Conservation (phyloP, 2,888 invertebrate species). For the Aphodius granarius region DNA sequence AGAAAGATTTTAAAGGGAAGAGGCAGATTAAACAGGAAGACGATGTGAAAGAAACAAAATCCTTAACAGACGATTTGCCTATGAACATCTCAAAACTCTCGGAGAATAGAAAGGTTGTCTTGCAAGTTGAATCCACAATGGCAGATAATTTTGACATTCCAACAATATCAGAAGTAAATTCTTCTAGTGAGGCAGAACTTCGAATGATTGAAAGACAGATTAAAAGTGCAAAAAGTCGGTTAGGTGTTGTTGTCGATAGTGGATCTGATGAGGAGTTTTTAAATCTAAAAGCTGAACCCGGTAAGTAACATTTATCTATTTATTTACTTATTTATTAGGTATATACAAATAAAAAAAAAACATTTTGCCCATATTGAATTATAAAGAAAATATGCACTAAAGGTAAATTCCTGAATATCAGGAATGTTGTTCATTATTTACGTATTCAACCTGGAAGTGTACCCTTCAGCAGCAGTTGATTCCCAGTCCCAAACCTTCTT, state of each 20-base stretch:
- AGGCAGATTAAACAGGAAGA: conserved; percentile 51
- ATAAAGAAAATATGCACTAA: too few species aligned
- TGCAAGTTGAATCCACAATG: conserved; percentile 32
- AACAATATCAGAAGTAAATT: conserved; percentile 53
- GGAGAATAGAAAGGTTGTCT: conserved; percentile 47
- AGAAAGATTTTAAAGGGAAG: conserved; percentile 49
- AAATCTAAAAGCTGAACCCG: conserved; percentile 67
- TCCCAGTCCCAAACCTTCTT: too few species aligned
- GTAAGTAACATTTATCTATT: conserved; percentile 26
- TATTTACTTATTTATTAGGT: background rate
- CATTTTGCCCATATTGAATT: too few species aligned
- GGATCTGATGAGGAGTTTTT: conserved; percentile 62
- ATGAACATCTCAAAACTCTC: conserved; percentile 46
- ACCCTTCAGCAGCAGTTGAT: too few species aligned
- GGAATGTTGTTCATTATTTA: too few species aligned
- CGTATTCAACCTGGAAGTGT: too few species aligned
- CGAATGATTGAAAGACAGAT: conserved; percentile 67
- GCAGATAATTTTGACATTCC: conserved; percentile 56
- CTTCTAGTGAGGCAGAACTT: conserved; percentile 55
- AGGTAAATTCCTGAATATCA: too few species aligned
- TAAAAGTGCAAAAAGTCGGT: conserved; percentile 57
- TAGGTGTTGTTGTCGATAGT: conserved; percentile 57
- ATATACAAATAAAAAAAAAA: too few species aligned
- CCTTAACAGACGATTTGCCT: conserved; percentile 49
- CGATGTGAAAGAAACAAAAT: conserved; percentile 36